phyloP scores from a whole-genome alignment of 2,888 invertebrate species.

The Drosophila nr. perissopoda region DNA sequence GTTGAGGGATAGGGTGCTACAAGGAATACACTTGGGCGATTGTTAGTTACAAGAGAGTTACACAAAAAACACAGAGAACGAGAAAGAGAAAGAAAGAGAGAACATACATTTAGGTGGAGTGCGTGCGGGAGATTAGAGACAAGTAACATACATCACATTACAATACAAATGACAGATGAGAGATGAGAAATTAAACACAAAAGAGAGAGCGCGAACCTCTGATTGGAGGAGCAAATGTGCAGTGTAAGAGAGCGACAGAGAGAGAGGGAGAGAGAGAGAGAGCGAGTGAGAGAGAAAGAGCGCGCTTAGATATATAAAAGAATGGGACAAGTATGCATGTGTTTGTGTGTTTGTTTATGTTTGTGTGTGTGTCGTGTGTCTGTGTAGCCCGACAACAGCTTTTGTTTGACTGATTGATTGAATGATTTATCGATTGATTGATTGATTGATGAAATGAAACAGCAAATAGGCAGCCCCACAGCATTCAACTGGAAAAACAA shows the following conservation, averaged over 20 bases:
- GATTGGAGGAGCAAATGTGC: constrained; percentile 41
- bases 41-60: constrained; percentile 54
- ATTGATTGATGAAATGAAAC: constrained; percentile 45
- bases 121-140: constrained; percentile 39
- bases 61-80: constrained; percentile 25
- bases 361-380: constrained; percentile 19
- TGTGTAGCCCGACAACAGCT: constrained; percentile 46
- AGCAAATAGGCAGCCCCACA: constrained; percentile 64
- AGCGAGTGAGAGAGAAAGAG: background rate
- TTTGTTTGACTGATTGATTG: constrained; percentile 38
- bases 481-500: constrained; percentile 26
- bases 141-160: constrained; percentile 32
- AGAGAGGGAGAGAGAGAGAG: constrained; percentile 3
- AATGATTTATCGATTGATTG: constrained; percentile 35
- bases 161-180: constrained; percentile 29
- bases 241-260: constrained; percentile 34
- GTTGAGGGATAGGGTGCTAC: constrained; percentile 3
- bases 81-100: constrained; percentile 7
- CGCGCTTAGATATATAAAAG: constrained; percentile 14
- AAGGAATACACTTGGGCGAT: constrained; percentile 21
- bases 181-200: constrained; percentile 8
- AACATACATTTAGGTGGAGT: constrained; percentile 1
- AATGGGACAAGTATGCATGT: constrained; percentile 14
- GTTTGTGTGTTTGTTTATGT: constrained; percentile 16
- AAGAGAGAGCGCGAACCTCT: constrained; percentile 2